A percentile compares a stretch with the other conserved stretches of the same genome.
Conservation (phyloP, 2,113 vertebrate species). For the Cheilinus undulatus region DNA sequence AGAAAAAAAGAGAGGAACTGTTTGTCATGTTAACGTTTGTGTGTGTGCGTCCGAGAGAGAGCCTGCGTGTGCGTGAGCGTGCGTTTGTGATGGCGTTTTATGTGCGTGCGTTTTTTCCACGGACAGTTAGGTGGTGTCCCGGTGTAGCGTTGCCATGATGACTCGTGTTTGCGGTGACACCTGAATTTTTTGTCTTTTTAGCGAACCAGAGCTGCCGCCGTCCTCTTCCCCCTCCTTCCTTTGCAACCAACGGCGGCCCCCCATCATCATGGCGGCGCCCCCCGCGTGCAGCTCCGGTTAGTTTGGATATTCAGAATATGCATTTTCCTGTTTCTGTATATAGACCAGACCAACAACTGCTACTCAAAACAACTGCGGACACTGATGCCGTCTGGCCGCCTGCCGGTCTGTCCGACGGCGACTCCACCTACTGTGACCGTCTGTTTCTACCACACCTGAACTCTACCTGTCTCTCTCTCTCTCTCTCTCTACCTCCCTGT, state of each 20-base stretch:
- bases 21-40: slow-evolving; percentile 63
- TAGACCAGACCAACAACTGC: slow-evolving; percentile 61
- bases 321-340: slow-evolving; percentile 65
- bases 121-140: slow-evolving; percentile 61
- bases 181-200: slow-evolving; percentile 36
- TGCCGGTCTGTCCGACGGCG: slow-evolving; percentile 12
- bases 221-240: not conserved
- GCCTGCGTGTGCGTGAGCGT: slow-evolving; percentile 8
- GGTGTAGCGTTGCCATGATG: slow-evolving; percentile 69
- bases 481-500: slow-evolving; percentile 15
- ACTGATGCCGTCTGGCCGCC: slow-evolving; percentile 24
- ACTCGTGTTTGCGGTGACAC: slow-evolving; percentile 69
- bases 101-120: slow-evolving; percentile 44
- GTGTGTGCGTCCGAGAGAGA: slow-evolving; percentile 39
- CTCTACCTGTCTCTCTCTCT: slow-evolving; percentile 9
- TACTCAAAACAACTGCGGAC: slow-evolving; percentile 27
- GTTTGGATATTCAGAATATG: slow-evolving; percentile 69
- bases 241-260: not conserved
- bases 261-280: not conserved
- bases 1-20: slow-evolving; percentile 56
- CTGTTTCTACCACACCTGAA: slow-evolving; percentile 25
- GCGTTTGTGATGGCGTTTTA: slow-evolving; percentile 38
- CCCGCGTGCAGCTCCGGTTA: slow-evolving; percentile 38
- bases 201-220: slow-evolving; percentile 35
- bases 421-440: slow-evolving; percentile 49